Conservation (phyloP, 2,113 vertebrate species). For the Tychaedon coryphoeus region DNA sequence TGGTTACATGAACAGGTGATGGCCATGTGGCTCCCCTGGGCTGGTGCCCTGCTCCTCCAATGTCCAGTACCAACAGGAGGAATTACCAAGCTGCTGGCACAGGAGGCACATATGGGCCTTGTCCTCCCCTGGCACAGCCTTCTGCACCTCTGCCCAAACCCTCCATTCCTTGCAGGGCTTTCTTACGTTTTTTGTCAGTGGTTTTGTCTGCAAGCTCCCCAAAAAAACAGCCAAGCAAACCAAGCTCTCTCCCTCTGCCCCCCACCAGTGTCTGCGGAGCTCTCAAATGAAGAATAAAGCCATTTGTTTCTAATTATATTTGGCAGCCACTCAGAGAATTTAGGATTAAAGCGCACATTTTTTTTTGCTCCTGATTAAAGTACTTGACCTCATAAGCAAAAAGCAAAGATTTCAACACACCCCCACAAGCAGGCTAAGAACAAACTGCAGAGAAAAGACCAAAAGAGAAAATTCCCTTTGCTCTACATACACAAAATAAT, state of each 20-base stretch:
- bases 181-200: not conserved
- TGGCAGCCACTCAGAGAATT: conserved; percentile 53
- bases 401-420: conserved; percentile 56
- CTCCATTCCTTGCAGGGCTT: not conserved
- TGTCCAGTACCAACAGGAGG: not conserved
- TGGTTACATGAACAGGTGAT: not conserved
- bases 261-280: not conserved
- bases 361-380: conserved; percentile 62
- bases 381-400: conserved; percentile 58
- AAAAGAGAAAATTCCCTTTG: not conserved
- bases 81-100: not conserved
- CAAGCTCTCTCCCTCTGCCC: not conserved
- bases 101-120: fast-evolving
- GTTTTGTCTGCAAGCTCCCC: not conserved
- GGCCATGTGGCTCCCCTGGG: not conserved
- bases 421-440: conserved; percentile 5
- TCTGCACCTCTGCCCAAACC: not conserved
- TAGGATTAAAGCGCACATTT: conserved; percentile 24
- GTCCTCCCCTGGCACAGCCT: fast-evolving
- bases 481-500: conserved; percentile 45
- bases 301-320: conserved; percentile 68
- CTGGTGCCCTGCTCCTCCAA: not conserved
- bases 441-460: not conserved
- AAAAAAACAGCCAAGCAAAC: not conserved
- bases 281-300: conserved; percentile 46